These are phyloP conservation scores for Bufo gargarizans DNA, from an alignment of 2,113 vertebrate species.

Conservation along the genomic window DNA sequence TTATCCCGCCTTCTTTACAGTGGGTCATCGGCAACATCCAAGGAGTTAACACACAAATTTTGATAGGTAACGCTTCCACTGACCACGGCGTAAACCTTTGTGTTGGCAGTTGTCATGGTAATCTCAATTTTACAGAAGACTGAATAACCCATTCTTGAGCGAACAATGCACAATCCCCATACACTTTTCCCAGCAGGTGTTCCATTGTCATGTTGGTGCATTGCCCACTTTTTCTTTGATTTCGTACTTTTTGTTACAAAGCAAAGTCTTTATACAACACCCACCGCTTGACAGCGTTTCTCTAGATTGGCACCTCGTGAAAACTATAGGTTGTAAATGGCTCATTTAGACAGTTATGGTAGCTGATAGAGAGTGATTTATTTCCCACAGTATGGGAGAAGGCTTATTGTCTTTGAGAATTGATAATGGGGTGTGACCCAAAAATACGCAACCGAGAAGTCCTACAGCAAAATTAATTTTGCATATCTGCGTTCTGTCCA, in stretches of 20 bases:
- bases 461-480: background rate
- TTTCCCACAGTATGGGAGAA: slow-evolving; percentile 4
- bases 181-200: slow-evolving; percentile 21
- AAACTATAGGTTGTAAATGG: slow-evolving; percentile 25
- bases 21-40: background rate
- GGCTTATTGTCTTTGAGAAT: background rate
- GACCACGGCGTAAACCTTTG: background rate
- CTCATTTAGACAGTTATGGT: slow-evolving; percentile 17
- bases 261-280: slow-evolving; percentile 13
- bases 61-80: background rate
- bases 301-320: background rate
- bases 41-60: background rate
- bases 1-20: background rate
- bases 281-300: background rate
- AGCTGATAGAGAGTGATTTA: slow-evolving; percentile 29
- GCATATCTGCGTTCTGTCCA: slow-evolving; percentile 1
- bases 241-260: slow-evolving; percentile 1
- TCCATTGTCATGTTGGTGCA: slow-evolving; percentile 19
- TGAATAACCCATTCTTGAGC: background rate
- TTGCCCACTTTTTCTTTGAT: slow-evolving; percentile 19
- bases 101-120: slow-evolving; percentile 22
- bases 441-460: background rate
- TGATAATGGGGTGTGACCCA: slow-evolving; percentile 23
- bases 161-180: slow-evolving; percentile 4
- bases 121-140: slow-evolving; percentile 6